Percentiles rank a stretch among this genome's conserved stretches.
Evolutionary conservation across 2,113 vertebrate species (phyloP).

Genomic region (Oryzias woworae): DNA sequence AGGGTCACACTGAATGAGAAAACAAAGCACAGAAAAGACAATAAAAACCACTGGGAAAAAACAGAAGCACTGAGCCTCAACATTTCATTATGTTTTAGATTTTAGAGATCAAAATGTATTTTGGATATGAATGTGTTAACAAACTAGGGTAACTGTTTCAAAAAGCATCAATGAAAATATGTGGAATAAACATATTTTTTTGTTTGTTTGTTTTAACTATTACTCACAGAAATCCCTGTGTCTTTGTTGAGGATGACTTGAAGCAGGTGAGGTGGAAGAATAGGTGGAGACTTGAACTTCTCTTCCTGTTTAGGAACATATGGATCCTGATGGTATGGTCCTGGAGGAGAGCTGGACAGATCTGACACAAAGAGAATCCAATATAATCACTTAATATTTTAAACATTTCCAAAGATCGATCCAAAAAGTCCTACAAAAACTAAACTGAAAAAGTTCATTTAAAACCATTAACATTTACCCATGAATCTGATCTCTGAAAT

Average conservation of each 20-base stretch:
- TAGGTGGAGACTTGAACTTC: constrained; percentile 91
- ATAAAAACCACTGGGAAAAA: background rate
- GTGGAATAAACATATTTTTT: too few relatives aligned
- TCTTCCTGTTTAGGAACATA: constrained; percentile 93
- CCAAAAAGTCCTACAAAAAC: too few relatives aligned
- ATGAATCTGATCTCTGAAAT: too few relatives aligned
- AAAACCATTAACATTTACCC: too few relatives aligned
- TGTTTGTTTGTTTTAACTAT: too few relatives aligned
- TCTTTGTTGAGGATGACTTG: constrained; percentile 99
- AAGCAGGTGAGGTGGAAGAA: constrained; percentile 93
- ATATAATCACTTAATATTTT: background rate
- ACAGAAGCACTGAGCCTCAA: background rate
- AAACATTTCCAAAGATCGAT: too few relatives aligned
- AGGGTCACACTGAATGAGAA: constrained; percentile 87
- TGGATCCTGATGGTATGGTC: constrained; percentile 95
- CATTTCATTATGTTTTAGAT: background rate
- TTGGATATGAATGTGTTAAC: background rate
- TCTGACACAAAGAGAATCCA: constrained; percentile 71
- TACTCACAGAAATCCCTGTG: constrained; percentile 96
- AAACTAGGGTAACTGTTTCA: too few relatives aligned
- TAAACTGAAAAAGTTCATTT: too few relatives aligned
- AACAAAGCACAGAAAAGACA: constrained; percentile 2
- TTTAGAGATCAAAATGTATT: background rate
- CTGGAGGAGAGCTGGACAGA: constrained; percentile 94
- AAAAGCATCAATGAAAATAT: too few relatives aligned